Base-by-base conservation (phyloP, 2,797 vertebrate species). In the Xerus rutilus region DNA sequence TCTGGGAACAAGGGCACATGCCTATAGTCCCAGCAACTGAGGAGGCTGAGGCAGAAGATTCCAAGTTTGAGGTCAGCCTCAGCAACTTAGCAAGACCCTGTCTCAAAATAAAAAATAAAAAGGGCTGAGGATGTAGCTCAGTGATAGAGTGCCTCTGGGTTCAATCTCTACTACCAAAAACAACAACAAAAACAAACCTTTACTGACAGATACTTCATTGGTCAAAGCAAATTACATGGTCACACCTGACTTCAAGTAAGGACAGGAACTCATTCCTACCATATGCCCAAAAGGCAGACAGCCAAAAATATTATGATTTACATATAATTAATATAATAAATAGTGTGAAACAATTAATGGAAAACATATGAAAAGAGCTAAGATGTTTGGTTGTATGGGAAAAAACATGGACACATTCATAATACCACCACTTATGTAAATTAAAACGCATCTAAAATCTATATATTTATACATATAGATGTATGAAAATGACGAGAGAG, bases 321-420 rank as follows among this genome's bases (percentile, higher is more conserved):
- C n/a, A 77, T 73, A 54, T 65, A 73, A 96, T 78, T 57, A 96
- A 94, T 32, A 89, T 10, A 92, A 92, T 77, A 94, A n/a, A 76
- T 39, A 91, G 23, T 73, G 62, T n/a, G 28, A 59, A 84, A 77
- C 88, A 5, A 91, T 62, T 94, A 95, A 91, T 73, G 88, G 23
- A 89, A 91, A 91, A 94, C 32, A 87, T 64, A 89, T 28, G 18
- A 84, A 88, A 95, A 92, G 21, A 70, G 70, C 20, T 90, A 97
- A 72, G 39, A 81, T 43, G 49, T 77, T 96, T 81, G 93, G 23
- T 45, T 92, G 59, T 93, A 39, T 84, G 59, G 81, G 73, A 84
- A 93, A 96, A 95, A 82, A 91, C 13, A 73, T 0, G 76, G 25
- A 77, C 3, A 92, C 20, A 92, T 57, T 87, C 52, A 94, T 78